Conservation (phyloP, 2,797 vertebrate genomes). For the Chaetophractus vellerosus region DNA sequence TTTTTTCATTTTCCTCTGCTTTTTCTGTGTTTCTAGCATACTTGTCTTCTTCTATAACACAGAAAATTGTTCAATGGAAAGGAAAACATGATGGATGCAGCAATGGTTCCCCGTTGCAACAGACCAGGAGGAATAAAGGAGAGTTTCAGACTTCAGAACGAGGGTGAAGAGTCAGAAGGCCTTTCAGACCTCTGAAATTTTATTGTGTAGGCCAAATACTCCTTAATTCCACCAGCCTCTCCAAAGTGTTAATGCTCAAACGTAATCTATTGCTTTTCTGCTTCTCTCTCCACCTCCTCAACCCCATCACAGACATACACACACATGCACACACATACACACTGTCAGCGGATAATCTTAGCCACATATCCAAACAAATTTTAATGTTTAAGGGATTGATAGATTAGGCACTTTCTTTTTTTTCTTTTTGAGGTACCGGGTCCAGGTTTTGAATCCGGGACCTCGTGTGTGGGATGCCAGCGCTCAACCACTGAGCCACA, state of each 20-base stretch:
- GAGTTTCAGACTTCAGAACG: neutral
- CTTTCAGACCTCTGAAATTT: neutral
- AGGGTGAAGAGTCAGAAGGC: neutral
- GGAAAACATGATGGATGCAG: neutral
- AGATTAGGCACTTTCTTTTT: neutral
- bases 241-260: neutral
- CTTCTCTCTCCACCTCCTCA: neutral
- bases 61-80: neutral
- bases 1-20: neutral
- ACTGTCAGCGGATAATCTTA: neutral
- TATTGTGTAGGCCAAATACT: neutral
- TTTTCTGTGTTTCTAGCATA: neutral
- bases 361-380: neutral
- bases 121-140: neutral
- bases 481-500: too few species aligned
- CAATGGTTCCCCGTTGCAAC: neutral
- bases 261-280: neutral
- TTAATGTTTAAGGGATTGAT: neutral
- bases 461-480: too few species aligned
- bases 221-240: neutral
- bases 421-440: too few species aligned
- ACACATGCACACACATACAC: neutral
- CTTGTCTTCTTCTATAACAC: neutral
- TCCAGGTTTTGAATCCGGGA: too few species aligned
- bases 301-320: too few species aligned